Percentiles rank a stretch among this genome's conserved stretches.
Evolutionary conservation across 2,888 invertebrate species (phyloP).

Genomic region (Lycia hirtaria): DNA sequence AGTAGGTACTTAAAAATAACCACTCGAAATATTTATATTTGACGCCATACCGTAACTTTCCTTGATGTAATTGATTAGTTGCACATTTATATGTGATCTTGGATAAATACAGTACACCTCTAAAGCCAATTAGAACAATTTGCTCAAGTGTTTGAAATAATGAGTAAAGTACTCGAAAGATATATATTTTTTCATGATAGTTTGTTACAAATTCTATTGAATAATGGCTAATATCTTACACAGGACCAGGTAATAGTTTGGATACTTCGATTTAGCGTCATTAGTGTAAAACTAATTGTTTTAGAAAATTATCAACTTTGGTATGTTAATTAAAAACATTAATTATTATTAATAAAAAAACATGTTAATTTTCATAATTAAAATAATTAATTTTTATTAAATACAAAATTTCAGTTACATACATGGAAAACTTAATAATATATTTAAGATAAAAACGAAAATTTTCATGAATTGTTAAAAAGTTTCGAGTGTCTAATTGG

Average conservation of each 20-base stretch:
- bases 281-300: not conserved
- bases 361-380: too few species aligned
- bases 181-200: slow-evolving; percentile 23
- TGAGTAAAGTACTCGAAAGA: slow-evolving; percentile 23
- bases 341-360: too few species aligned
- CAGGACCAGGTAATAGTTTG: slow-evolving; percentile 29
- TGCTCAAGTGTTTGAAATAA: slow-evolving; percentile 49
- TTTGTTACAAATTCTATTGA: slow-evolving; percentile 19
- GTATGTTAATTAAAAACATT: slow-evolving; percentile 3
- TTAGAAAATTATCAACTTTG: slow-evolving; percentile 1
- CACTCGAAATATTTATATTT: not conserved
- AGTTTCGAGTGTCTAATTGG: too few species aligned
- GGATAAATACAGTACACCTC: not conserved
- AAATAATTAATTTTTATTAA: too few species aligned
- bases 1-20: not conserved
- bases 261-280: slow-evolving; percentile 16
- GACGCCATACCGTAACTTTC: not conserved
- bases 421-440: too few species aligned
- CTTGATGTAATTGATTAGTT: not conserved
- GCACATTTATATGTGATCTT: slow-evolving; percentile 2
- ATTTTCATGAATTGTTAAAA: too few species aligned
- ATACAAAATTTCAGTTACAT: too few species aligned
- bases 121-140: slow-evolving; percentile 37
- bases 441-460: too few species aligned
- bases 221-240: slow-evolving; percentile 16